Percentiles rank a stretch among this genome's conserved stretches.
Conservation (phyloP, 2,113 vertebrate genomes). For the Macrotis lagotis region DNA sequence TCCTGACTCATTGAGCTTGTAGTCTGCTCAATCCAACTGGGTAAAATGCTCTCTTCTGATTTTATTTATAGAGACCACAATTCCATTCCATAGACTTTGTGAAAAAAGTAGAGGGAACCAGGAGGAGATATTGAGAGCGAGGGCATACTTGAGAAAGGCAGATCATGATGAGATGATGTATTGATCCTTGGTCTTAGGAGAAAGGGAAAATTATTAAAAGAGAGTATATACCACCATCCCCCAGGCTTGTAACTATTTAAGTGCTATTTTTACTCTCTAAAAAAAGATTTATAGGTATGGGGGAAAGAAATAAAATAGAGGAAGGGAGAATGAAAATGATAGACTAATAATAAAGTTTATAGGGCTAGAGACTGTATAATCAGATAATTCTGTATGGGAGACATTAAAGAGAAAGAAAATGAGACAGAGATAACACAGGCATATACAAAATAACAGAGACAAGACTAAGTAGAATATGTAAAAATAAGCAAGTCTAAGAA, state of each 20-base stretch:
- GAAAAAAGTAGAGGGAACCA: background rate
- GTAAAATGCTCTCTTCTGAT: background rate
- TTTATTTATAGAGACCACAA: background rate
- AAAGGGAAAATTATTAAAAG: background rate
- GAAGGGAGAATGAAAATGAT: background rate
- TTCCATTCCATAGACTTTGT: background rate
- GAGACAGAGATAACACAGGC: background rate
- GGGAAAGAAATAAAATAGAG: background rate
- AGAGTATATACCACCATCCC: background rate
- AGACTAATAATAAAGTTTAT: background rate
- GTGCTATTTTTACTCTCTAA: background rate
- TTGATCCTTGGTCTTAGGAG: background rate
- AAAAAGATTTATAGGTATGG: background rate
- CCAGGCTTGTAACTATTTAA: background rate
- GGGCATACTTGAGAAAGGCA: background rate
- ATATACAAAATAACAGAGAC: background rate
- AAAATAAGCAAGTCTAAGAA: background rate
- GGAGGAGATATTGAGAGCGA: background rate
- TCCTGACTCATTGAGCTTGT: background rate
- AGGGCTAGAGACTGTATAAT: background rate
- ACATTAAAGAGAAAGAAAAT: background rate
- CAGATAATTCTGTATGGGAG: background rate
- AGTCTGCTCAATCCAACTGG: background rate
- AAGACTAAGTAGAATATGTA: background rate
- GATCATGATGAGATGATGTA: background rate